Evolutionary conservation across 2,888 invertebrate genomes (phyloP).

Genomic region (Nasonovia ribisnigri): DNA sequence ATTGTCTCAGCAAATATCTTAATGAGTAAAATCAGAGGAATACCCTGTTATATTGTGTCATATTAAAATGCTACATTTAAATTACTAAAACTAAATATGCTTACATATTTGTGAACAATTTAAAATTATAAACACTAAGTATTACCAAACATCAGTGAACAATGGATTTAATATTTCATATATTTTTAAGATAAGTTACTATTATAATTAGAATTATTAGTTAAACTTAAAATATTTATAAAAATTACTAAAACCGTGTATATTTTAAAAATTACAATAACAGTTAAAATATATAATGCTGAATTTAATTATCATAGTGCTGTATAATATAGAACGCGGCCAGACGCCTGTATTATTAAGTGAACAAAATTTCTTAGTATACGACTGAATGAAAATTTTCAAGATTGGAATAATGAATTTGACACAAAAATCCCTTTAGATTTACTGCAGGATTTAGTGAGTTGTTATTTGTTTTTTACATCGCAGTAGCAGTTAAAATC

Average conservation of each 20-base stretch:
- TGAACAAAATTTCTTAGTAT: not conserved
- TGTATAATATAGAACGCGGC: not conserved
- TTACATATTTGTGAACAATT: not conserved
- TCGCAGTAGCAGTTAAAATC: conserved; percentile 20
- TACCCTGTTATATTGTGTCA: too few relatives aligned
- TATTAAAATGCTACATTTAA: not conserved
- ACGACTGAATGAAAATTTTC: not conserved
- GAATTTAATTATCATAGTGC: not conserved
- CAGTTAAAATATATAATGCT: not conserved
- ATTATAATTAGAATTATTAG: not conserved
- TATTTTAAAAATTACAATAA: not conserved
- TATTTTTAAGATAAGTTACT: not conserved
- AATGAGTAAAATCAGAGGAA: too few relatives aligned
- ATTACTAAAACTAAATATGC: not conserved
- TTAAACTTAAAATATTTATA: not conserved
- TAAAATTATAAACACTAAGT: not conserved
- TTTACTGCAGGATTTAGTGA: conserved; percentile 41
- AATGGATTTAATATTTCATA: not conserved
- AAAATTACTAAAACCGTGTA: not conserved
- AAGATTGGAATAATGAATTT: conserved; percentile 6
- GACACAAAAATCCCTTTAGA: conserved; percentile 27
- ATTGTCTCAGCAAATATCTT: too few relatives aligned
- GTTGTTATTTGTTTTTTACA: conserved; percentile 40
- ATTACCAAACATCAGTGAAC: not conserved
- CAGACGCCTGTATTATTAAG: not conserved